Evolutionary conservation across 2,888 invertebrate genomes (phyloP).

Genomic region (Ophion ventricosus): DNA sequence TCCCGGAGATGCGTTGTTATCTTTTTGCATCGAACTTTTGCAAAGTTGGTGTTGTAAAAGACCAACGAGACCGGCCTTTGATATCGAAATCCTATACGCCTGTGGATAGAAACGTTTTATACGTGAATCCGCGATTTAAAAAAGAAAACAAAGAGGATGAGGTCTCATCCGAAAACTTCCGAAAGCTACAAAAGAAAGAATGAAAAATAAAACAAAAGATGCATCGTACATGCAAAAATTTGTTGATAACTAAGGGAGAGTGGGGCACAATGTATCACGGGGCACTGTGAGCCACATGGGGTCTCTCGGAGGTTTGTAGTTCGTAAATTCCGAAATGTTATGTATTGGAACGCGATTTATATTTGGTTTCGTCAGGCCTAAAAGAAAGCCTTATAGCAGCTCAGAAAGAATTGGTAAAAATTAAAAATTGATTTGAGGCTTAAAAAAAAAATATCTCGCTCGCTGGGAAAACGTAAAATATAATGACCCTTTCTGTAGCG

Average conservation of each 20-base stretch:
- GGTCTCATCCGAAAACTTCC: background rate
- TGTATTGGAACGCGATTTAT: too few species aligned
- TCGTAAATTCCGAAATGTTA: too few species aligned
- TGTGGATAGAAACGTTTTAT: background rate
- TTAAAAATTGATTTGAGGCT: too few species aligned
- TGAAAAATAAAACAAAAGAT: background rate
- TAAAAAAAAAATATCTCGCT: too few species aligned
- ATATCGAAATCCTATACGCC: slow-evolving; percentile 4
- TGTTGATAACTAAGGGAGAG: background rate
- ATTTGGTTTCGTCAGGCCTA: too few species aligned
- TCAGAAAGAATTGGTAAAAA: too few species aligned
- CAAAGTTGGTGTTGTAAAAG: slow-evolving; percentile 2
- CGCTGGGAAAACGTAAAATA: too few species aligned
- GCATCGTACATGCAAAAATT: background rate
- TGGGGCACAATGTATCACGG: too few species aligned
- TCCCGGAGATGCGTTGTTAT: slow-evolving; percentile 1
- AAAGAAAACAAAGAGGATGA: background rate
- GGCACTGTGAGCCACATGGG: too few species aligned
- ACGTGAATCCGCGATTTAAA: background rate
- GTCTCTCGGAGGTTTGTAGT: too few species aligned
- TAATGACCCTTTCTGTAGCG: too few species aligned
- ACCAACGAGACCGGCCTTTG: background rate
- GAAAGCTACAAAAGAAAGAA: background rate
- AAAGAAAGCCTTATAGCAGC: too few species aligned
- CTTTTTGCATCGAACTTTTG: slow-evolving; percentile 11